Evolutionary conservation across 1,140 invertebrate genomes (phyloP).

Genomic region (Rhopalosiphum padi): DNA sequence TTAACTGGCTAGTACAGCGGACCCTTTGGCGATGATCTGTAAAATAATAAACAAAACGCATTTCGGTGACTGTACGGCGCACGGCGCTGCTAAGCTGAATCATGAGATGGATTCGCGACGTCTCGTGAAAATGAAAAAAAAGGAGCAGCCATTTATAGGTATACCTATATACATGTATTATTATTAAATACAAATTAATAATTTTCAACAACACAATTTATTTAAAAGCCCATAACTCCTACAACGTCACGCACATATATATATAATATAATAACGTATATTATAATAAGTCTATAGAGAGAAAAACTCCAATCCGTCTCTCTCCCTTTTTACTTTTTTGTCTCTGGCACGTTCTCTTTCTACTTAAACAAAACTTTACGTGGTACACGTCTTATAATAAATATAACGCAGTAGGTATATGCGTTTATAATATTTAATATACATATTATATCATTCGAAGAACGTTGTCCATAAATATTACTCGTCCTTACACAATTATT

Average conservation of each 20-base stretch:
- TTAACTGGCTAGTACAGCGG: background rate
- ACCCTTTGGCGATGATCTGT: background rate
- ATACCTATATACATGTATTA: background rate
- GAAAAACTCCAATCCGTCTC: background rate
- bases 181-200: background rate
- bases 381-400: background rate
- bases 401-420: background rate
- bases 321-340: background rate
- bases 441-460: background rate
- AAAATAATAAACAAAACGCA: background rate
- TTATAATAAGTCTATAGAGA: background rate
- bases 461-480: background rate
- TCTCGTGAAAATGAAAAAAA: background rate
- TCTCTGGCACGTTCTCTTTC: background rate
- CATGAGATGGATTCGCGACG: background rate
- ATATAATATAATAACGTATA: background rate
- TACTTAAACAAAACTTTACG: background rate
- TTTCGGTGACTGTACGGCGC: background rate
- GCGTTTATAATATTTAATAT: background rate
- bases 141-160: background rate
- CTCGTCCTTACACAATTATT: background rate
- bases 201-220: conserved; percentile 3
- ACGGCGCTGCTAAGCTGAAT: background rate
- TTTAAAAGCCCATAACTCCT: background rate
- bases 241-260: background rate